These are phyloP conservation scores for Prostheceraeus crozeri DNA, from an alignment of 2,888 invertebrate species.

Conservation along the genomic window DNA sequence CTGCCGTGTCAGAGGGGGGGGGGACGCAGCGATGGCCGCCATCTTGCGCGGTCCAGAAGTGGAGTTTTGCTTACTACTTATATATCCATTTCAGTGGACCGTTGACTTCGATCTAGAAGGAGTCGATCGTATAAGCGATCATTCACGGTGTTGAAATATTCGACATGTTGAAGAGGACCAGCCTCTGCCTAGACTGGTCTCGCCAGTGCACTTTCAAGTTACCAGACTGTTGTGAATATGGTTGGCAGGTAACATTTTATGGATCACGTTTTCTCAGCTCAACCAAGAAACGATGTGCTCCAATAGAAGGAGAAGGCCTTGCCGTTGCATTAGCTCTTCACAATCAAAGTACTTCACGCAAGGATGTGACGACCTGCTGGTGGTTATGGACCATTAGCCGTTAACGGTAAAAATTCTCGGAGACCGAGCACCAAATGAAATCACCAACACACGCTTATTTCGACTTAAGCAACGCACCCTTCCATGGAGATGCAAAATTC, in stretches of 20 bases:
- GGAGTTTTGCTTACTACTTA: no score
- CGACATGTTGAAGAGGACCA: background rate
- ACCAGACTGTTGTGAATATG: slow-evolving; percentile 4
- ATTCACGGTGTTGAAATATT: slow-evolving; percentile 16
- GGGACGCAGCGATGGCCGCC: no score
- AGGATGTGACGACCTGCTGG: slow-evolving; percentile 16
- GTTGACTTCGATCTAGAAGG: no score
- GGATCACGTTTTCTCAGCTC: no score
- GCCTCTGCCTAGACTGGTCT: background rate
- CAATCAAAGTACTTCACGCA: slow-evolving; percentile 18
- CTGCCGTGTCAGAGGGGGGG: no score
- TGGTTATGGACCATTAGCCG: slow-evolving; percentile 17
- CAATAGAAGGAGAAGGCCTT: slow-evolving; percentile 27
- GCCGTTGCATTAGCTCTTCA: slow-evolving; percentile 25
- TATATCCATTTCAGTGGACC: no score
- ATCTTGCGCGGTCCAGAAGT: no score
- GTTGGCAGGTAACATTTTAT: slow-evolving; percentile 13
- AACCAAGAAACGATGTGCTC: slow-evolving; percentile 19
- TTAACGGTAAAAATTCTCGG: slow-evolving; percentile 26
- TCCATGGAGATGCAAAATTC: slow-evolving; percentile 15
- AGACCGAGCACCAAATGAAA: slow-evolving; percentile 14
- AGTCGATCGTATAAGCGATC: no score
- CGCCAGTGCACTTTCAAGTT: slow-evolving; percentile 1
- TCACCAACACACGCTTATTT: slow-evolving; percentile 18
- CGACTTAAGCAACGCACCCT: slow-evolving; percentile 17